These are phyloP conservation scores for Oligia strigilis DNA, from an alignment of 2,888 invertebrate genomes.

Conservation along the genomic window DNA sequence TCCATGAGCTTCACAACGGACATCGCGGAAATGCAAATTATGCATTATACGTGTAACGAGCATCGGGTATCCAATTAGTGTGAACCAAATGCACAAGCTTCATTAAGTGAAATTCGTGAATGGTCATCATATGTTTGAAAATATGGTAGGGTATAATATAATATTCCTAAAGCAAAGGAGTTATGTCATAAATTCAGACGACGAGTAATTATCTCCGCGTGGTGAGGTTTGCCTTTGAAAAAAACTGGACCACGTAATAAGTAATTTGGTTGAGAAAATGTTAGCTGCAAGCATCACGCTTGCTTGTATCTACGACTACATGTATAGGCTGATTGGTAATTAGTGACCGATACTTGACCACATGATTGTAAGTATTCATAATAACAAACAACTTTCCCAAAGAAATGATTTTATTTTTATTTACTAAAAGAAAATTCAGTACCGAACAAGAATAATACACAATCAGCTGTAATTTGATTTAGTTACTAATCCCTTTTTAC, in stretches of 20 bases:
- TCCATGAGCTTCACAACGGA: not conserved
- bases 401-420: no score
- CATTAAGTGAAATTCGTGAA: not conserved
- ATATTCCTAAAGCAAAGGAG: not conserved
- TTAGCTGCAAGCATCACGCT: not conserved
- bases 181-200: not conserved
- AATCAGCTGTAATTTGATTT: no score
- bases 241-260: not conserved
- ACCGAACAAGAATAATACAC: no score
- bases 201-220: not conserved
- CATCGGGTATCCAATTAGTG: not conserved
- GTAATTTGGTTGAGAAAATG: not conserved
- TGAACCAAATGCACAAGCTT: not conserved
- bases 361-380: no score
- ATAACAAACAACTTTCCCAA: no score
- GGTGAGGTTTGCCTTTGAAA: not conserved
- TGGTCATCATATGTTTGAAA: not conserved
- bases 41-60: not conserved
- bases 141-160: not conserved
- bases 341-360: no score
- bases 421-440: no score
- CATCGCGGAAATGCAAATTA: slow-evolving; percentile 3
- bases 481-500: no score
- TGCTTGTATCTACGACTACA: no score
- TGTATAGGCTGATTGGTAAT: no score